phyloP scores from a whole-genome alignment of 2,888 invertebrate genomes.

The Thereva nobilitata region DNA sequence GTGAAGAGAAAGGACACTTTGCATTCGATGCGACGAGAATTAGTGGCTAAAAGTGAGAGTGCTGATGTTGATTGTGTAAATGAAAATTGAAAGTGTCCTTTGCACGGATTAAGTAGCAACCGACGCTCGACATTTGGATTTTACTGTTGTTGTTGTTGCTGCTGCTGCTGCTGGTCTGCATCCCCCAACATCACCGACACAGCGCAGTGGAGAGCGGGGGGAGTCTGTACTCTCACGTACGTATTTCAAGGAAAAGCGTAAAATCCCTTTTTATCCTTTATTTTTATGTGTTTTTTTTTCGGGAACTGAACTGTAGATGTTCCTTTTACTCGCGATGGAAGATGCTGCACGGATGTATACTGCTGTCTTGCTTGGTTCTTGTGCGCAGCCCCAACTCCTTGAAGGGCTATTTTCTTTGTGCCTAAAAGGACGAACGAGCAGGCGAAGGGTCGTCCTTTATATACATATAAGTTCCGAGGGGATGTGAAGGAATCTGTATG shows the following conservation, averaged over 20 bases:
- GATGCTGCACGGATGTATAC: too few species aligned
- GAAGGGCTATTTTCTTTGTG: too few species aligned
- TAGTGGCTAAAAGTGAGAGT: conserved; percentile 29
- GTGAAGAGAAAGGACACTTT: conserved; percentile 11
- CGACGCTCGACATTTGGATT: conserved; percentile 22
- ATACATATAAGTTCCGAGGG: too few species aligned
- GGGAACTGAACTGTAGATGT: background rate
- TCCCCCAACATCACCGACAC: background rate
- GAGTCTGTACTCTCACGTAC: conserved; percentile 20
- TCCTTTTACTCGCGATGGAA: background rate
- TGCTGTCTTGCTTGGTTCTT: too few species aligned
- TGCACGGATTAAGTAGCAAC: conserved; percentile 16
- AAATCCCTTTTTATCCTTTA: conserved; percentile 20
- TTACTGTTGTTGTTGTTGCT: conserved; percentile 9
- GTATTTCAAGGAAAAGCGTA: conserved; percentile 20
- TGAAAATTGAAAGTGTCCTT: conserved; percentile 21
- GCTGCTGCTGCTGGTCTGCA: background rate
- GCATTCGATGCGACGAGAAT: background rate
- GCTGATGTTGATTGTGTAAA: conserved; percentile 10
- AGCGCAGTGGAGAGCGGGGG: conserved; percentile 11
- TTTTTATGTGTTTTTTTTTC: background rate
- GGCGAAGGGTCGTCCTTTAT: too few species aligned
- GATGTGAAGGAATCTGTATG: too few species aligned
- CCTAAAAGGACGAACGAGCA: too few species aligned
- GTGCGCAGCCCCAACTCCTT: too few species aligned